phyloP scores from a whole-genome alignment of 2,113 vertebrate genomes.

The Myiopsitta monachus region DNA sequence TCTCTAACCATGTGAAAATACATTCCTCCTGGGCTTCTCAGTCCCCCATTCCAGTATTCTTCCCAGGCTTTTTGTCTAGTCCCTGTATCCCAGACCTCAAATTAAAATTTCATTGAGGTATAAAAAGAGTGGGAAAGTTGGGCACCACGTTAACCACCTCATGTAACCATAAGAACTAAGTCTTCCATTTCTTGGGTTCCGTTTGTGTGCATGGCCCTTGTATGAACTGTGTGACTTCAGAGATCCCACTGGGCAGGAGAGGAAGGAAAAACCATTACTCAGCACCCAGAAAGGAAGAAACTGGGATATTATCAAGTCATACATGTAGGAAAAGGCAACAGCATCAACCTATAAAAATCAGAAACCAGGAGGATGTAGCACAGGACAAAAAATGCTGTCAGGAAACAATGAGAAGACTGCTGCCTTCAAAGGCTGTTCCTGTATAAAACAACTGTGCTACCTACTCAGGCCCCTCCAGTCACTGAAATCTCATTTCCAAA shows the following conservation, averaged over 20 bases:
- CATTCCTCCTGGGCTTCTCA: not conserved
- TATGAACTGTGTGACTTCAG: not conserved
- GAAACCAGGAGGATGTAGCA: not conserved
- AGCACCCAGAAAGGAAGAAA: not conserved
- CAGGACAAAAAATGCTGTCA: not conserved
- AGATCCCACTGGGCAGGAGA: not conserved
- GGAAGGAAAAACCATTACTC: not conserved
- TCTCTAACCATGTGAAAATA: not conserved
- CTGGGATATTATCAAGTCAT: not conserved
- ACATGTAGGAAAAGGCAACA: not conserved
- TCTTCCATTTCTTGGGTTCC: not conserved
- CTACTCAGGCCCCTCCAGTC: not conserved
- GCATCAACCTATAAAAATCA: not conserved
- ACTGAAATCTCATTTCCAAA: not conserved
- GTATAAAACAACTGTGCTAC: not conserved
- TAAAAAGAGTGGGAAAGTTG: not conserved
- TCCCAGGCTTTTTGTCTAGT: not conserved
- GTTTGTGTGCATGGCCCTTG: fast-evolving
- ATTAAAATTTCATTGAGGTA: not conserved
- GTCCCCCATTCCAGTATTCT: not conserved
- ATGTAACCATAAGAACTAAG: not conserved
- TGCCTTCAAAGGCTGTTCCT: not conserved
- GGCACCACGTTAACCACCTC: not conserved
- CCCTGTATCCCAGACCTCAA: not conserved
- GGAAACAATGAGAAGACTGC: not conserved